Base-by-base conservation (phyloP, 2,113 vertebrate genomes). In the Catagonus wagneri region DNA sequence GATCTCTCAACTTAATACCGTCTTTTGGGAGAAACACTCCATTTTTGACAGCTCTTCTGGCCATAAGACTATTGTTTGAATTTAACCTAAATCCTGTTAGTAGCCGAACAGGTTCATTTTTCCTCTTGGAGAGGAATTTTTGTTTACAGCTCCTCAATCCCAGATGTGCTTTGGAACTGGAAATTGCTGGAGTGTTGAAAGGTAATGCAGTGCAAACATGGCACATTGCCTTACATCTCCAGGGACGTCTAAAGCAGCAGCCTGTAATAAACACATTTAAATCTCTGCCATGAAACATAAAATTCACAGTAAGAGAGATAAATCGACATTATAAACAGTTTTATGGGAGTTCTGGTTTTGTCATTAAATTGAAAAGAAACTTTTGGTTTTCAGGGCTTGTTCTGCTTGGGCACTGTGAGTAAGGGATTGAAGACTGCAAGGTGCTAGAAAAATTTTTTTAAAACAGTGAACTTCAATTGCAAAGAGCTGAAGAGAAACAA, bases 401-500 rank as follows among this genome's bases (percentile, higher is more conserved):
- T 83, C 84, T 63, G 29, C 44, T 80, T 96, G 74, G 69, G 58
- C 36, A 65, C 50, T 61, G 14, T 12, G 52, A 80, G 78, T 78
- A 61, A 72, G 71, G 89, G n/a, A 91, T 6, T 84, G 3, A 13
- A 22, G 39, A 72, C 56, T 78, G 23, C 7, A 83, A 76, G 61
- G 56, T 88, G 16, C 52, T 88, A 66, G 58, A 91, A 83, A 78
- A 54, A 10, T n/a, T 11, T 52, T 52, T 34, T 79, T 76, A 85
- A 75, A 34, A 29, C 34, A 90, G 34, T 6, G 10, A 92, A 36
- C 32, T 76, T 65, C 15, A 17, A 17, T 1, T 93, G 89, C 17
- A 52, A 92, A 83, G 95, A 87, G 12, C 65, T 87, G 66, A 84
- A 76, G 65, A 76, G 36, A 84, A 95, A 80, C 39, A 75, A 94